phyloP scores from a whole-genome alignment of 2,797 vertebrate species.

The Cephalopachus bancanus region DNA sequence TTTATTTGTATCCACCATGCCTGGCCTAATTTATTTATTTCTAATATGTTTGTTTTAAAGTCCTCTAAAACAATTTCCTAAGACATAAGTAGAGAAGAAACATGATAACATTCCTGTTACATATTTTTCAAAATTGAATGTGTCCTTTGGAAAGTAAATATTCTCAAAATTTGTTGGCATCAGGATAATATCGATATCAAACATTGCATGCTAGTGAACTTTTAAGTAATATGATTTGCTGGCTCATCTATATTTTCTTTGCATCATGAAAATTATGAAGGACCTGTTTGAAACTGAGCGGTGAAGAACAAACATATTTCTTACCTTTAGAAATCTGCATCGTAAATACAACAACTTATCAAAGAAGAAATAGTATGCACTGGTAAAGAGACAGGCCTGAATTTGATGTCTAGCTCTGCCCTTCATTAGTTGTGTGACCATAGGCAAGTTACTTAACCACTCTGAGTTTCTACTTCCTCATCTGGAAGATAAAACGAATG shows the following conservation, averaged over 20 bases:
- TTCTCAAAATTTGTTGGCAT: slow-evolving; percentile 54
- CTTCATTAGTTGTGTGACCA: not conserved
- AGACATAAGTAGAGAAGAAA: not conserved
- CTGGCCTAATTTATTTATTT: not conserved
- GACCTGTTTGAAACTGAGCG: not conserved
- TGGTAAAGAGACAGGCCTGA: not conserved
- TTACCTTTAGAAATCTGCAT: not conserved
- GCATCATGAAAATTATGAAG: not conserved
- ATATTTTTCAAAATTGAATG: slow-evolving; percentile 16
- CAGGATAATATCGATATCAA: not conserved
- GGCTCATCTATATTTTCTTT: not conserved
- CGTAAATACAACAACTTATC: slow-evolving; percentile 8
- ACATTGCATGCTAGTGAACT: not conserved
- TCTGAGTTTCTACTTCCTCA: slow-evolving; percentile 38
- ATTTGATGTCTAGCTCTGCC: not conserved
- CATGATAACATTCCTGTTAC: not conserved
- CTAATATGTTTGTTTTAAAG: slow-evolving; percentile 3
- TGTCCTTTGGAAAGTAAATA: slow-evolving; percentile 29
- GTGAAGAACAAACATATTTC: not conserved
- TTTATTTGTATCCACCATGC: too few species aligned
- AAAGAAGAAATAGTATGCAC: not conserved
- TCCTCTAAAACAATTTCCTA: slow-evolving; percentile 41
- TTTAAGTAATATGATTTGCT: slow-evolving; percentile 26
- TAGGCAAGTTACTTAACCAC: not conserved
- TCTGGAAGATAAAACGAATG: slow-evolving; percentile 42